Conservation (phyloP, 2,888 invertebrate genomes). For the Hoplodrina blanda region DNA sequence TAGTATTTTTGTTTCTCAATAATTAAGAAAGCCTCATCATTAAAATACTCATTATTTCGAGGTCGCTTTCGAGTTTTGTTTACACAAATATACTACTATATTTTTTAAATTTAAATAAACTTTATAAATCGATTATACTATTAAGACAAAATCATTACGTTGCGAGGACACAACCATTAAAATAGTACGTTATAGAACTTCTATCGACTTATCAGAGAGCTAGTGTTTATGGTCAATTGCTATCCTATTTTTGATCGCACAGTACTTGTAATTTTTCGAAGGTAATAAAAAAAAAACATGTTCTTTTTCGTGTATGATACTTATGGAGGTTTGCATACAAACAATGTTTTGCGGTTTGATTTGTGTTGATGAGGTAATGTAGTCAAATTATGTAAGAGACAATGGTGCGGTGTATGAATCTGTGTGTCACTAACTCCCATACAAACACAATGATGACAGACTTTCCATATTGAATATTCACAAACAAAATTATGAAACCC, state of each 20-base stretch:
- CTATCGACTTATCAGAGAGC: too few relatives aligned
- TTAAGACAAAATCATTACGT: too few relatives aligned
- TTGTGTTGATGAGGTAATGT: background rate
- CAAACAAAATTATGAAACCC: background rate
- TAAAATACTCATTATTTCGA: too few relatives aligned
- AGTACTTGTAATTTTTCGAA: background rate
- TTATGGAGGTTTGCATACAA: background rate
- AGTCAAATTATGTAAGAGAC: background rate
- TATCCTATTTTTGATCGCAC: background rate
- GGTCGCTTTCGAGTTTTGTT: too few relatives aligned
- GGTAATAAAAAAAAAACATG: background rate
- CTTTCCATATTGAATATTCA: background rate
- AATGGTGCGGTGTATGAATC: background rate
- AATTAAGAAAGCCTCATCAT: too few relatives aligned
- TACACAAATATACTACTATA: too few relatives aligned
- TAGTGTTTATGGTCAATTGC: too few relatives aligned
- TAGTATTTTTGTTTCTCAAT: too few relatives aligned
- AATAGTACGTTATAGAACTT: too few relatives aligned
- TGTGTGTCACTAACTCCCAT: background rate
- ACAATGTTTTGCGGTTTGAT: background rate
- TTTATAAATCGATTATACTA: too few relatives aligned
- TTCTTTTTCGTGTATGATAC: background rate
- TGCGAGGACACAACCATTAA: too few relatives aligned
- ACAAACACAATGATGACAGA: background rate
- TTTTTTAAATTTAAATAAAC: too few relatives aligned